A percentile compares a stretch with the other conserved stretches of the same genome.
These are phyloP conservation scores for Stigmatopora argus DNA, from an alignment of 2,113 vertebrate species.

Conservation along the genomic window DNA sequence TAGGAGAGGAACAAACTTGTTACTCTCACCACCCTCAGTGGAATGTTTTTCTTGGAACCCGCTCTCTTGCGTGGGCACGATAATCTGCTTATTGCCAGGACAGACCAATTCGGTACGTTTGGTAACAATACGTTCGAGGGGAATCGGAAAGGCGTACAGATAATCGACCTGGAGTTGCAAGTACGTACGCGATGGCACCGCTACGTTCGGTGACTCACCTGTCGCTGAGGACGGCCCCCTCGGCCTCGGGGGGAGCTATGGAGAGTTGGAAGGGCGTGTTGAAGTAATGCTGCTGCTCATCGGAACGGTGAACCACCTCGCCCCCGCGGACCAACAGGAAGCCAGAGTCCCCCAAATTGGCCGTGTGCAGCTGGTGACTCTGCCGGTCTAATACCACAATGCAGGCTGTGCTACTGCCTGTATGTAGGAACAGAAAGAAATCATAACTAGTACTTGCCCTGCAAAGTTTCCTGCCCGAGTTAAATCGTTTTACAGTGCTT, in stretches of 20 bases:
- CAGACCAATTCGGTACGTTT: background rate
- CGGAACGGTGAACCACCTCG: constrained; percentile 93
- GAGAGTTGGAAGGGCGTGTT: constrained; percentile 94
- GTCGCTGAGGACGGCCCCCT: constrained; percentile 82
- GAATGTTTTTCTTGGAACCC: background rate
- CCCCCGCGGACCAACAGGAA: constrained; percentile 93
- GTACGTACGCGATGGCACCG: background rate
- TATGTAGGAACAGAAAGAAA: background rate
- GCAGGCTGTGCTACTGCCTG: constrained; percentile 94
- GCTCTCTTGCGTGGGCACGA: background rate
- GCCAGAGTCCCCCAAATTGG: constrained; percentile 96
- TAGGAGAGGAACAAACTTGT: constrained; percentile 7
- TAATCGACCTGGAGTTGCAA: background rate
- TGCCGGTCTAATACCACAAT: constrained; percentile 87
- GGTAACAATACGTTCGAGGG: background rate
- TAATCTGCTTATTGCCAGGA: background rate
- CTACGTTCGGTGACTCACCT: constrained; percentile 52
- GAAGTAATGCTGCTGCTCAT: constrained; percentile 96
- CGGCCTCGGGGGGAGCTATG: constrained; percentile 88
- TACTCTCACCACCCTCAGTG: background rate
- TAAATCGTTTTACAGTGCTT: background rate
- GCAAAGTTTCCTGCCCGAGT: too few species aligned
- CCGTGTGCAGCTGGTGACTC: constrained; percentile 91
- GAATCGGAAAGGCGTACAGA: too few species aligned
- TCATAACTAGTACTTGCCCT: background rate